A percentile compares a stretch with the other conserved stretches of the same genome.
These are phyloP conservation scores for Nesometra sesokonis DNA, from an alignment of 35 echinoderm and acorn worm species.

Conservation along the genomic window DNA sequence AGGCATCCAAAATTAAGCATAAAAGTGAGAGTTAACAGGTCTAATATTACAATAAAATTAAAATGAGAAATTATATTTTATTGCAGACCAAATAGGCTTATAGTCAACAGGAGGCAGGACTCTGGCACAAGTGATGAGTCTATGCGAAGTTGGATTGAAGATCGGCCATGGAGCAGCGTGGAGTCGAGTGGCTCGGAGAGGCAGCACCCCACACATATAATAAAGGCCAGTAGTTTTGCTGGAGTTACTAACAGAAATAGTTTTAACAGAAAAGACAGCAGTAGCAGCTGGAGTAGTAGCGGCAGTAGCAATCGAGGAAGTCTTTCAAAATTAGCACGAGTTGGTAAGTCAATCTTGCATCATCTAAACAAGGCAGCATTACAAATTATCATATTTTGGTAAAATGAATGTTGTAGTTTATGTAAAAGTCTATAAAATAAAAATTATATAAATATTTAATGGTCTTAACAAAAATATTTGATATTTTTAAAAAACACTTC, in stretches of 20 bases:
- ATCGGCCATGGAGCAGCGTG: conserved; percentile 95
- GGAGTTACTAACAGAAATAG: conserved; percentile 56
- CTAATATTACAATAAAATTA: too few relatives aligned
- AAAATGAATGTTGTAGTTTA: too few relatives aligned
- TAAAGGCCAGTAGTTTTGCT: conserved; percentile 96
- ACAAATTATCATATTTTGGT: too few relatives aligned
- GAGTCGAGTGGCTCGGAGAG: conserved; percentile 91
- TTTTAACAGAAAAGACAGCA: conserved; percentile 80
- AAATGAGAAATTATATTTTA: neutral
- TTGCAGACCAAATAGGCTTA: conserved; percentile 39
- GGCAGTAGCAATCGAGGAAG: conserved; percentile 64
- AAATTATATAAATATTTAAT: too few relatives aligned
- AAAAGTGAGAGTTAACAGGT: too few relatives aligned
- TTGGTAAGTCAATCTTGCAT: neutral
- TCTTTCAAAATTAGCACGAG: conserved; percentile 24
- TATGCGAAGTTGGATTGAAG: conserved; percentile 54
- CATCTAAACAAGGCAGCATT: too few relatives aligned
- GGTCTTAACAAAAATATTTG: too few relatives aligned
- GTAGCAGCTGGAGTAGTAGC: conserved; percentile 73
- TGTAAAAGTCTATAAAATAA: too few relatives aligned
- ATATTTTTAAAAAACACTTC: too few relatives aligned
- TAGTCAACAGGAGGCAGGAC: conserved; percentile 59
- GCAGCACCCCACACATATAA: conserved; percentile 69
- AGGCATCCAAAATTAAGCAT: too few relatives aligned
- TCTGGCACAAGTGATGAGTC: conserved; percentile 71